Base-by-base conservation (phyloP, 1,140 invertebrate species). In the Euborellia annulipes region DNA sequence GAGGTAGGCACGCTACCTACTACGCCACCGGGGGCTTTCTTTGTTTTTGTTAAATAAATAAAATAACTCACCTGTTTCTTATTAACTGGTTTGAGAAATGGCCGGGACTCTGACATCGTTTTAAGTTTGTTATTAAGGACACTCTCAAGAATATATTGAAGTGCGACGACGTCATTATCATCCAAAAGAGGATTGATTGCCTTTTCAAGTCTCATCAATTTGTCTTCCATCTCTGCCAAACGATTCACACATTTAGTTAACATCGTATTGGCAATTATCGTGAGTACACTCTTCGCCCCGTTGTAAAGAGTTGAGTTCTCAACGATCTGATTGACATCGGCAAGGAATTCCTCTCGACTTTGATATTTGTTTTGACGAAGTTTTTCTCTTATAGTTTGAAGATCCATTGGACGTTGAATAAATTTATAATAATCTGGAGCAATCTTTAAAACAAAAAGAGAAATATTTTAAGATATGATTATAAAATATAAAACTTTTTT, bases 11-110 rank as follows among this genome's bases (percentile, higher is more conserved):
- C n/a, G n/a, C n/a, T n/a, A n/a, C n/a, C n/a, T n/a, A 8, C 30
- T n/a, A 32, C 8, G n/a, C 8, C 8, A 32, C n/a, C n/a, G n/a
- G 50, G 83, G 84, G n/a, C n/a, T n/a, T n/a, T n/a, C n/a, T n/a
- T n/a, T n/a, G n/a, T n/a, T n/a, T n/a, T n/a, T n/a, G n/a, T n/a
- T n/a, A n/a, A n/a, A n/a, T n/a, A n/a, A n/a, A n/a, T n/a, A n/a
- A n/a, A n/a, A n/a, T n/a, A n/a, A n/a, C n/a, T n/a, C 0, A 95
- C 82, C 45, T 79, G 67, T 61, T 96, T 96, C 59, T 92, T 95
- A 61, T 92, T 95, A 0, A 97, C 93, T 0, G 92, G 92, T 54
- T 91, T 90, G 23, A 88, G 68, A 71, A 97, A 97, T 0, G 89
- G 87, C 84, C 88, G 92, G 4, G 86, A 82, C 62, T 93, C 87